Percentiles rank a stretch among this genome's conserved stretches.
phyloP scores from a whole-genome alignment of 2,797 vertebrate genomes.

The Chaetodon trifasciatus region DNA sequence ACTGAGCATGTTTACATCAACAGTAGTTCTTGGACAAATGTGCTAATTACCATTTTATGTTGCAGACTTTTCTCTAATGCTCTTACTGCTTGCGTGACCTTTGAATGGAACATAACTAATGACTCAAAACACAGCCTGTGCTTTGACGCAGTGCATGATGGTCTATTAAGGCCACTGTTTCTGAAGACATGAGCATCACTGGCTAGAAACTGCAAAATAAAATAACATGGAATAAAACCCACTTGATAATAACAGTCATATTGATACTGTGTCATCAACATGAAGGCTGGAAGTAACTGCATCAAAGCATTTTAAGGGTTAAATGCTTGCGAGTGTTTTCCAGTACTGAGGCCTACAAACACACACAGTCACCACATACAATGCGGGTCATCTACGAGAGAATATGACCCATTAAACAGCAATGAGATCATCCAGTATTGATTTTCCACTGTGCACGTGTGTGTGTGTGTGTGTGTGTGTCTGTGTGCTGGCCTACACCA shows the following conservation, averaged over 20 bases:
- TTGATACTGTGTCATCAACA: too few species aligned
- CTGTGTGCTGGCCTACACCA: slow-evolving; percentile 35
- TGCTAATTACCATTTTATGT: neutral
- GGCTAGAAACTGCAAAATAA: neutral
- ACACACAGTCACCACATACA: slow-evolving; percentile 25
- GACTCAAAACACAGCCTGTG: neutral
- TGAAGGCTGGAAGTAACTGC: neutral
- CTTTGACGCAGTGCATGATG: neutral
- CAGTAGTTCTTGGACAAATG: neutral
- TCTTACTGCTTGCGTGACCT: neutral
- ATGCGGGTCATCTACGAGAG: slow-evolving; percentile 41
- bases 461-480: slow-evolving; percentile 24
- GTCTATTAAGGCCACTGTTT: neutral
- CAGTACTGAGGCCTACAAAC: slow-evolving; percentile 18
- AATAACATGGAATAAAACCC: too few species aligned
- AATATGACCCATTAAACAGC: slow-evolving; percentile 70
- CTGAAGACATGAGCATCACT: neutral
- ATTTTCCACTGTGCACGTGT: slow-evolving; percentile 66
- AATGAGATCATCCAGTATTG: slow-evolving; percentile 77
- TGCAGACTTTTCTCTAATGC: neutral
- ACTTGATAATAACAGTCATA: too few species aligned
- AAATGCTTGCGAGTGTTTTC: neutral
- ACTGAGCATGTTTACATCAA: neutral
- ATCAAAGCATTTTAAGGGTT: neutral
- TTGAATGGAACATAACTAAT: slow-evolving; percentile 2